Base-by-base conservation (phyloP, 2,113 vertebrate genomes). In the Psephotus haematonotus region DNA sequence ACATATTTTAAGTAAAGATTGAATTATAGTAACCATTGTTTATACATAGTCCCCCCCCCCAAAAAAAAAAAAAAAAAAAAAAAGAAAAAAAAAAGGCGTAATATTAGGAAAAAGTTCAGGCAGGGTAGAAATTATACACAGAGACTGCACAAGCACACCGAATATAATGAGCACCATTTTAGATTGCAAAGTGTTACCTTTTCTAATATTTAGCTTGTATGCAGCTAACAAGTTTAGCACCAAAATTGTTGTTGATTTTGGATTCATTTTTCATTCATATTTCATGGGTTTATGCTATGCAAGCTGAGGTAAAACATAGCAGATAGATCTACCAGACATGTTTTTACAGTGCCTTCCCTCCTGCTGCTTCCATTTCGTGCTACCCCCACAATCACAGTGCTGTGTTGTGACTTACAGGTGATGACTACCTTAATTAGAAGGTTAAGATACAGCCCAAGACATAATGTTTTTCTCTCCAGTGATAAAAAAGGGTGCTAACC, bases 301-400 rank as follows among this genome's bases (percentile, higher is more conserved):
- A 55, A 71, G 15, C 8, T 74, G 53, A 75, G 89, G 16, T 62
- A 46, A 69, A 59, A 13, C 6, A 13, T 11, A 78, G 13, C 33
- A 68, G 52, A 37, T 9, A 57, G 8, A 70, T 24, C 20, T 47
- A 35, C 3, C 13, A 63, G 29, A 12, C 2, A 2, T 1, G 0
- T 28, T 69, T 79, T 63, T 41, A 47, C 12, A 25, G 13, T 47
- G 7, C 22, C 14, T 59, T 69, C 31, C 20, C 33, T 82, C 25
- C 10, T 41, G 39, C 1, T 20, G 12, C 6, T 82, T 67, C 19
- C 28, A 6, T 19, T 84, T 70, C 7, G n/a, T 37, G 6, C 29
- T 71, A 10, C 9, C 12, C 2, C 17, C 29, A 57, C 1, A 1
- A 76, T 43, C 28, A 35, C 23, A 2, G 5, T n/a, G 9, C 4